These are phyloP conservation scores for Fragum fragum DNA, from an alignment of 2,888 invertebrate genomes.

Conservation along the genomic window DNA sequence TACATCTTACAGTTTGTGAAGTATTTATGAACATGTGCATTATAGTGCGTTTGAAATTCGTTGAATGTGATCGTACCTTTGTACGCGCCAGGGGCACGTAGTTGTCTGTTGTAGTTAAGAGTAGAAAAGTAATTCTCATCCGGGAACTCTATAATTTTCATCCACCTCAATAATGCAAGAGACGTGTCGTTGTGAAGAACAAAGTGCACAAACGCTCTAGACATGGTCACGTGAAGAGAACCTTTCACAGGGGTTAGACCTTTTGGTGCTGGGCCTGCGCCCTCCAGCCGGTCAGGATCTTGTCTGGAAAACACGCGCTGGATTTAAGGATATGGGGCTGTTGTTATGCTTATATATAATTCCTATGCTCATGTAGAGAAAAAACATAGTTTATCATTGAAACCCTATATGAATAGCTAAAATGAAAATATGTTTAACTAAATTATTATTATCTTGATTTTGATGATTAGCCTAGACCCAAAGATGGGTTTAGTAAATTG, in stretches of 20 bases:
- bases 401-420: too few relatives aligned
- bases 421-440: too few relatives aligned
- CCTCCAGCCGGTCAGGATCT: slow-evolving; percentile 26
- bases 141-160: slow-evolving; percentile 74
- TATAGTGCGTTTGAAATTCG: not conserved
- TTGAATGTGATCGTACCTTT: slow-evolving; percentile 64
- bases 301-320: slow-evolving; percentile 19
- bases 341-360: not conserved
- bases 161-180: slow-evolving; percentile 75
- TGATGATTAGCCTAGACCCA: too few relatives aligned
- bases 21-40: too few relatives aligned
- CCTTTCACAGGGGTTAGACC: slow-evolving; percentile 72
- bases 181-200: slow-evolving; percentile 73
- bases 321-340: not conserved
- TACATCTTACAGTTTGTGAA: too few relatives aligned
- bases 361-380: not conserved
- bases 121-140: slow-evolving; percentile 83
- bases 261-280: slow-evolving; percentile 58
- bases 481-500: too few relatives aligned
- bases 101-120: slow-evolving; percentile 78
- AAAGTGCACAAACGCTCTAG: slow-evolving; percentile 78
- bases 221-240: slow-evolving; percentile 75
- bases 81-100: slow-evolving; percentile 78
- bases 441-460: too few relatives aligned
- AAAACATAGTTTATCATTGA: not conserved